Percentiles rank a stretch among this genome's conserved stretches.
Conservation (phyloP, 2,797 vertebrate genomes). For the Xerus rutilus region DNA sequence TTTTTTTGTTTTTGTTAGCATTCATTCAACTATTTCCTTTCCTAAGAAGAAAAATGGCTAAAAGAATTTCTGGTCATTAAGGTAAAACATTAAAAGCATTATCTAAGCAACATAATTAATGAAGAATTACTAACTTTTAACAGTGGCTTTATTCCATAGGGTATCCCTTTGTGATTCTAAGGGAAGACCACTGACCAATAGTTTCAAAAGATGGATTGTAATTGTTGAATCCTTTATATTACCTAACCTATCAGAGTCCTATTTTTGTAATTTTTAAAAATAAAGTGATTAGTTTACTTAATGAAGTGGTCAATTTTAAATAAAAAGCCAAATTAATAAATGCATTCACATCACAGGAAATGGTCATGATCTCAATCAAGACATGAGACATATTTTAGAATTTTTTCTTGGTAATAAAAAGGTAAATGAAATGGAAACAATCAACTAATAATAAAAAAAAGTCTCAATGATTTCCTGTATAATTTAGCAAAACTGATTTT, state of each 20-base stretch:
- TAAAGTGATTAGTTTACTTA: neutral
- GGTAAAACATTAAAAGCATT: neutral
- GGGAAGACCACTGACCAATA: neutral
- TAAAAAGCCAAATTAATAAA: constrained; percentile 16
- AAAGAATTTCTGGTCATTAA: constrained; percentile 21
- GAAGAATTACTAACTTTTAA: constrained; percentile 11
- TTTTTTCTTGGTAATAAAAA: constrained; percentile 9
- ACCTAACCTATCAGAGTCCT: neutral
- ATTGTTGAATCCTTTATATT: neutral
- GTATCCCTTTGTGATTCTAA: neutral
- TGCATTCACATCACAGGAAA: neutral
- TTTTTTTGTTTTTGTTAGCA: neutral
- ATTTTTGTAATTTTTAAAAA: constrained; percentile 28
- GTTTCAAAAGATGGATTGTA: neutral
- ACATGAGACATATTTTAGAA: neutral
- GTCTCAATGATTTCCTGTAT: neutral
- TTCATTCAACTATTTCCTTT: neutral
- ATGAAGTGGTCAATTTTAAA: neutral
- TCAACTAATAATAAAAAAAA: neutral
- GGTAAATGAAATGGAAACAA: neutral
- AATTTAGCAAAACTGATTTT: constrained; percentile 16
- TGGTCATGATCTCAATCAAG: neutral
- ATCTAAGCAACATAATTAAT: neutral
- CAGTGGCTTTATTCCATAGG: neutral
- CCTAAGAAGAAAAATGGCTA: neutral